These are phyloP conservation scores for Fistularia tabacaria DNA, from an alignment of 2,797 vertebrate genomes.

Conservation along the genomic window DNA sequence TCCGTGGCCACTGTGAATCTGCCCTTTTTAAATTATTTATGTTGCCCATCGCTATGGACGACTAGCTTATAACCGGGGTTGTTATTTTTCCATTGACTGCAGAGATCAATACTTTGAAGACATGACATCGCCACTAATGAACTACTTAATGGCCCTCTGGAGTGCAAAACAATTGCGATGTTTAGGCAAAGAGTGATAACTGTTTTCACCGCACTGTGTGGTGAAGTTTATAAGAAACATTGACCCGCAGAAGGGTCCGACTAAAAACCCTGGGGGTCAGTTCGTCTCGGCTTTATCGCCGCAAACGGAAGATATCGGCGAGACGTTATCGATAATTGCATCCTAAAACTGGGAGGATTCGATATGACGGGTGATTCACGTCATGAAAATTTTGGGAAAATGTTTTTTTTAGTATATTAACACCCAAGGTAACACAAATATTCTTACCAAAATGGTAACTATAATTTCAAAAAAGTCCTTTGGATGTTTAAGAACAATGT, in stretches of 20 bases:
- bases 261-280: background rate
- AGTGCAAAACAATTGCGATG: slow-evolving; percentile 70
- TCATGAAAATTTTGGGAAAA: no score
- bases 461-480: no score
- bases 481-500: no score
- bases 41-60: slow-evolving; percentile 92
- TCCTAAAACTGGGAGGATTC: no score
- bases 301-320: no score
- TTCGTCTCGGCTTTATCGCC: slow-evolving; percentile 4
- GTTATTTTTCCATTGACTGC: slow-evolving; percentile 99
- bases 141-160: slow-evolving; percentile 78
- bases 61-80: slow-evolving; percentile 96
- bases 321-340: no score
- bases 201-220: slow-evolving; percentile 33
- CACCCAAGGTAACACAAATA: no score
- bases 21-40: slow-evolving; percentile 99
- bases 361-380: no score
- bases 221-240: slow-evolving; percentile 24
- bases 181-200: slow-evolving; percentile 58
- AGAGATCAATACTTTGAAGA: slow-evolving; percentile 93
- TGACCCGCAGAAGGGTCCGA: no score
- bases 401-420: no score
- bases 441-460: no score
- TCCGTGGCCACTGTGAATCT: slow-evolving; percentile 96
- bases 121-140: slow-evolving; percentile 84